Evolutionary conservation across 2,888 invertebrate species (phyloP).

Genomic region (Antheraea assamensis): DNA sequence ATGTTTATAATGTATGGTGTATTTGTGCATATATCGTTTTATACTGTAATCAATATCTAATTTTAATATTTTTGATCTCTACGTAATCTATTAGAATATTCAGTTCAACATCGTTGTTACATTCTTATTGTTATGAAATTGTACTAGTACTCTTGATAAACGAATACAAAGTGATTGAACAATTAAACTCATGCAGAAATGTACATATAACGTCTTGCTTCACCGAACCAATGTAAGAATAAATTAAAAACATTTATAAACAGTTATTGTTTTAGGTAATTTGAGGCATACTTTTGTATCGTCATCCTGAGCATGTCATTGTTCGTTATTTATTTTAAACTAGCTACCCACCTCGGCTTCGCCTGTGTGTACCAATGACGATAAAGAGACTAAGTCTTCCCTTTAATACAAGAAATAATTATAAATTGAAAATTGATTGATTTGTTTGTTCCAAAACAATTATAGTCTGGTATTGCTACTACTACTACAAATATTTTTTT

Average conservation of each 20-base stretch:
- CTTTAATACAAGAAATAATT: no score
- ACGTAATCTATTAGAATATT: no score
- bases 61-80: no score
- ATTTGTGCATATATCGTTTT: no score
- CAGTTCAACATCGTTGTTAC: no score
- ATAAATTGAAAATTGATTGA: no score
- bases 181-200: constrained; percentile 5
- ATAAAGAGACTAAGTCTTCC: no score
- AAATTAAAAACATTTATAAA: neutral
- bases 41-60: no score
- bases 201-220: neutral
- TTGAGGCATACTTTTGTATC: neutral
- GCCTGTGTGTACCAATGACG: no score
- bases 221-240: neutral
- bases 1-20: neutral
- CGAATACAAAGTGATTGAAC: neutral
- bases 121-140: neutral
- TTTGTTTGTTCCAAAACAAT: neutral
- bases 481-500: no score
- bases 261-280: neutral
- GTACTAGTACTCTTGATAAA: neutral
- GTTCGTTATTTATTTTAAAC: no score
- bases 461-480: neutral
- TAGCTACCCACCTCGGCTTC: no score
- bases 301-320: neutral